A percentile compares a stretch with the other conserved stretches of the same genome.
These are phyloP conservation scores for Pterostichus madidus DNA, from an alignment of 2,888 invertebrate species.

Conservation along the genomic window DNA sequence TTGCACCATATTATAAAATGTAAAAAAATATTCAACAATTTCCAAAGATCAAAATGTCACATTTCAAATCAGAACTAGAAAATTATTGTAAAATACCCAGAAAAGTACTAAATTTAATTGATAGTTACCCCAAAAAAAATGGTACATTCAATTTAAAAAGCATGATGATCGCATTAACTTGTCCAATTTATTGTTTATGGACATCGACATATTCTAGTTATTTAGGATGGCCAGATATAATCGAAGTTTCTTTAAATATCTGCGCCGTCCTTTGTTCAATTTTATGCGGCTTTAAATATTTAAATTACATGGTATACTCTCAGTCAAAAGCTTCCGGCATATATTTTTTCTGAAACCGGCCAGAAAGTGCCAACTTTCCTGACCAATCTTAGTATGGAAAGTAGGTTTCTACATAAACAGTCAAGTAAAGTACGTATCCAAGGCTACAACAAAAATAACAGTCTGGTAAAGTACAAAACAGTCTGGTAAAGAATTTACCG, in stretches of 20 bases:
- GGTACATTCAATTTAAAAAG: constrained; percentile 6
- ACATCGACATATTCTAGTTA: neutral
- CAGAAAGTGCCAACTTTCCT: too few species aligned
- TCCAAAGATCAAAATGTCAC: neutral
- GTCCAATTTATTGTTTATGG: constrained; percentile 4
- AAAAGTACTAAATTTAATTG: neutral
- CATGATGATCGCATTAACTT: neutral
- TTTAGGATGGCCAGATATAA: neutral
- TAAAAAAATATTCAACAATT: neutral
- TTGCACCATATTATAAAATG: too few species aligned
- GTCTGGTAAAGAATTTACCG: too few species aligned
- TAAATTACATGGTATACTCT: constrained; percentile 10
- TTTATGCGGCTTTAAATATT: neutral
- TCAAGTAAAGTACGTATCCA: too few species aligned
- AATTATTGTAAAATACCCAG: neutral
- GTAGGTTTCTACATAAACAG: too few species aligned
- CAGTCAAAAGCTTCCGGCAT: too few species aligned
- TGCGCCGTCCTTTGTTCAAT: neutral
- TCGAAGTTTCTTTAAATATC: constrained; percentile 10
- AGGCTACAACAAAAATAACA: too few species aligned
- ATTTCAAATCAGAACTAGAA: constrained; percentile 4
- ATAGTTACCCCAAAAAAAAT: neutral
- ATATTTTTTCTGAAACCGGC: too few species aligned
- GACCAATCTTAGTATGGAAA: too few species aligned
- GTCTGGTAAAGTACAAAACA: too few species aligned